These are phyloP conservation scores for Baronia brevicornis DNA, from an alignment of 2,888 invertebrate genomes.

Conservation along the genomic window DNA sequence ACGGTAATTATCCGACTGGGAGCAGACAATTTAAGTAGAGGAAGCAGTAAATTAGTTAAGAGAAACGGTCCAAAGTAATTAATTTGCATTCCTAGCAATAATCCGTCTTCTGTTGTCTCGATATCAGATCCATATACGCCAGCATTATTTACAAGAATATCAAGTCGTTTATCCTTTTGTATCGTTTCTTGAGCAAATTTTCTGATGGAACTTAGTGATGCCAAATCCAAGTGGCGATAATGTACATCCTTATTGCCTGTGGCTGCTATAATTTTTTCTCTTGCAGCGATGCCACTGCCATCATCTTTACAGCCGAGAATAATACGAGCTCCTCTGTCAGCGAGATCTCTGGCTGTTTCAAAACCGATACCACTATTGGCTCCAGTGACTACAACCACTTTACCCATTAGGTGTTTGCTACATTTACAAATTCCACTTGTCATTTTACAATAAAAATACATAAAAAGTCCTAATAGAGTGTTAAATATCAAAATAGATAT, in stretches of 20 bases:
- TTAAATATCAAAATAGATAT: neutral
- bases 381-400: constrained; percentile 89
- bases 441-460: constrained; percentile 21
- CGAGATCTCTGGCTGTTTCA: constrained; percentile 82
- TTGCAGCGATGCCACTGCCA: constrained; percentile 76
- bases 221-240: constrained; percentile 61
- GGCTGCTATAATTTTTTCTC: constrained; percentile 32
- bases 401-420: constrained; percentile 78
- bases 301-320: constrained; percentile 87
- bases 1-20: constrained; percentile 66
- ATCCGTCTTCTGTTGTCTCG: constrained; percentile 74
- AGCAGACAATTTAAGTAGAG: constrained; percentile 49
- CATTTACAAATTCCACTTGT: constrained; percentile 40
- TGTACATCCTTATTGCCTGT: constrained; percentile 45
- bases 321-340: constrained; percentile 82
- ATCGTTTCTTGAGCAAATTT: constrained; percentile 76
- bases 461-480: no score
- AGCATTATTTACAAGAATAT: constrained; percentile 79
- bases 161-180: constrained; percentile 64
- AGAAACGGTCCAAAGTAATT: constrained; percentile 80
- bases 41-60: constrained; percentile 76
- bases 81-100: constrained; percentile 75
- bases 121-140: constrained; percentile 56
- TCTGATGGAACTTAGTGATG: constrained; percentile 71
- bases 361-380: constrained; percentile 88